Percentiles rank a stretch among this genome's conserved stretches.
phyloP scores from a whole-genome alignment of 2,113 vertebrate species.

The Spea bombifrons region DNA sequence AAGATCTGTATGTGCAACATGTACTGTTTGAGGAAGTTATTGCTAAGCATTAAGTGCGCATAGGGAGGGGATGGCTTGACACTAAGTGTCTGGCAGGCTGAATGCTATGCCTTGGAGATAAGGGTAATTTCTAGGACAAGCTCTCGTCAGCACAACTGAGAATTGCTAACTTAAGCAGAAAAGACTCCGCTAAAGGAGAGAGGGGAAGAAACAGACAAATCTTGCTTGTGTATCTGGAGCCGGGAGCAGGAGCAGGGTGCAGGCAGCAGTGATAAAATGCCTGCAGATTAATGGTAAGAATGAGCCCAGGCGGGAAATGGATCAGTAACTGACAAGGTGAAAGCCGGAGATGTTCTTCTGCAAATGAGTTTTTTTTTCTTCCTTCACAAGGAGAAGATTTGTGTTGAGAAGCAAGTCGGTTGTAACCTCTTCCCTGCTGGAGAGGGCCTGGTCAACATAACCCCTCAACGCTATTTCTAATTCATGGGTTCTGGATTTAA shows the following conservation, averaged over 20 bases:
- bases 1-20: constrained; percentile 29
- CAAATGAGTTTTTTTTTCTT: constrained; percentile 45
- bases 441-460: not conserved
- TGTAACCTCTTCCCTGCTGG: constrained; percentile 41
- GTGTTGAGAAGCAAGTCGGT: constrained; percentile 2
- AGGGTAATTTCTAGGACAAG: constrained; percentile 50
- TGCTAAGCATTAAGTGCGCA: constrained; percentile 47
- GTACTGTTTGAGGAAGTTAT: constrained; percentile 24
- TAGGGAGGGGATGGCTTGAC: constrained; percentile 41
- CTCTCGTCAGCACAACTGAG: constrained; percentile 48
- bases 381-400: constrained; percentile 21
- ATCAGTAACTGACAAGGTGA: constrained; percentile 48
- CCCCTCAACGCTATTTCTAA: no score
- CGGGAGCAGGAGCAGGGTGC: constrained; percentile 47
- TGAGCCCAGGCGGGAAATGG: constrained; percentile 46
- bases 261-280: constrained; percentile 48
- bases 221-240: constrained; percentile 47
- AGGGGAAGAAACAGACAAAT: constrained; percentile 46
- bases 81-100: constrained; percentile 45
- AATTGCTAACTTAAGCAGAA: constrained; percentile 50
- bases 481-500: no score
- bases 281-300: constrained; percentile 47
- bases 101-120: constrained; percentile 48
- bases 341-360: constrained; percentile 47
- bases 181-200: constrained; percentile 42